Conservation (phyloP, 2,888 invertebrate species). For the Drosophila multiciliata region DNA sequence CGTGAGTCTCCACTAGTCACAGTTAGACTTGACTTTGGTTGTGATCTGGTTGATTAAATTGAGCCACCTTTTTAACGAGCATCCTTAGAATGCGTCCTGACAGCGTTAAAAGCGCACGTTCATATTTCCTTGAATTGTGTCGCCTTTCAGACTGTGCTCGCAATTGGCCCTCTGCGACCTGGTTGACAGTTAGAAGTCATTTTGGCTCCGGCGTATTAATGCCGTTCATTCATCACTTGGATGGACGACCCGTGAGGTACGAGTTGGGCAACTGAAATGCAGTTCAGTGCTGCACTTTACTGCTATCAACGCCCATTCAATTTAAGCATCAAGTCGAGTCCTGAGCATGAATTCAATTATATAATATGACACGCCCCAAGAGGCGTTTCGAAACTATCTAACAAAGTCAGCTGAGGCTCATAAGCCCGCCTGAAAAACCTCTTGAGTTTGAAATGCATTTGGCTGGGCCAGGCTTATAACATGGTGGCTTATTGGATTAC, state of each 20-base stretch:
- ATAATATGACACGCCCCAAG: constrained; percentile 36
- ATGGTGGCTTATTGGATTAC: constrained; percentile 47
- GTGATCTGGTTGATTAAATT: constrained; percentile 1
- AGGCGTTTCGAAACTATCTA: constrained; percentile 20
- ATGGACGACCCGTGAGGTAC: constrained; percentile 36
- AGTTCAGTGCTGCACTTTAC: constrained; percentile 50
- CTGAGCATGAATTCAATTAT: constrained; percentile 52
- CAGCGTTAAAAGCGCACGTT: constrained; percentile 3
- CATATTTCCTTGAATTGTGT: constrained; percentile 10
- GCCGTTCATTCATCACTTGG: constrained; percentile 65
- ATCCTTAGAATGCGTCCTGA: not conserved
- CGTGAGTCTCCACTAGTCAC: constrained; percentile 8
- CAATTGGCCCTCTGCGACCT: constrained; percentile 5
- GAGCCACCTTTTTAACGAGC: constrained; percentile 8
- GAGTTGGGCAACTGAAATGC: constrained; percentile 39
- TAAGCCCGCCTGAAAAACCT: constrained; percentile 10
- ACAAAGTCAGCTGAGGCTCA: not conserved
- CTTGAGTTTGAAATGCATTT: constrained; percentile 8
- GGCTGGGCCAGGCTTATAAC: constrained; percentile 8
- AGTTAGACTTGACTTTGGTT: not conserved
- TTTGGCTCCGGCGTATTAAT: constrained; percentile 64
- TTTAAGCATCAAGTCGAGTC: not conserved
- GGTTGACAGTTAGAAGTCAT: constrained; percentile 32
- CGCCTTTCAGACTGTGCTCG: constrained; percentile 32
- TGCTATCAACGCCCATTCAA: constrained; percentile 6